Percentiles rank a stretch among this genome's conserved stretches.
Evolutionary conservation across 2,888 invertebrate species (phyloP).

Genomic region (Ectemnius lituratus): DNA sequence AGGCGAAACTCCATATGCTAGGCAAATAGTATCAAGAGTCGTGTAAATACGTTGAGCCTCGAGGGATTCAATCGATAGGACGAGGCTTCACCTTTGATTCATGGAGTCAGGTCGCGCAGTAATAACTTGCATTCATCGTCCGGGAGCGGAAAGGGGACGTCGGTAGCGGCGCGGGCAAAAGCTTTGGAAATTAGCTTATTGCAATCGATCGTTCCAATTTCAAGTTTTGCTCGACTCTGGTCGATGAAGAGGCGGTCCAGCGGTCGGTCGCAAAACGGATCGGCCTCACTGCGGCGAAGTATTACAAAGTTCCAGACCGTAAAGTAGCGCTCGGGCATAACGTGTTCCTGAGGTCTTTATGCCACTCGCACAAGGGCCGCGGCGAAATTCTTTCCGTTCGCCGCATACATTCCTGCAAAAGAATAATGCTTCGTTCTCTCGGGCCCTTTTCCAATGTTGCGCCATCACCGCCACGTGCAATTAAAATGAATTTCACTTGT

Average conservation of each 20-base stretch:
- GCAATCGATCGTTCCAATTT: slow-evolving; percentile 49
- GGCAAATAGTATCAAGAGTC: too few relatives aligned
- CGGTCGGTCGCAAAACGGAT: slow-evolving; percentile 43
- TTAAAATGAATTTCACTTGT: slow-evolving; percentile 35
- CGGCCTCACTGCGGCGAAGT: slow-evolving; percentile 39
- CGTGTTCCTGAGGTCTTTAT: slow-evolving; percentile 48
- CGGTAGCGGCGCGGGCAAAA: slow-evolving; percentile 10
- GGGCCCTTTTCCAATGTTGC: slow-evolving; percentile 39
- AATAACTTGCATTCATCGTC: slow-evolving; percentile 2
- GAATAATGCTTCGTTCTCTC: slow-evolving; percentile 37
- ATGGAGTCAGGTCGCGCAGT: not conserved
- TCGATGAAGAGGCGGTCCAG: slow-evolving; percentile 17
- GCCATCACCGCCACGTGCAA: slow-evolving; percentile 14
- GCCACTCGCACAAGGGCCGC: slow-evolving; percentile 41
- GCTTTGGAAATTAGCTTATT: slow-evolving; percentile 4
- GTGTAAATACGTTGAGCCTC: not conserved
- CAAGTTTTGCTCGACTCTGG: slow-evolving; percentile 29
- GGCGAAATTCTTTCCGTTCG: slow-evolving; percentile 25
- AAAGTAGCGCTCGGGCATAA: slow-evolving; percentile 37
- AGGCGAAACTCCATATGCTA: too few relatives aligned
- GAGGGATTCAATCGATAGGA: not conserved
- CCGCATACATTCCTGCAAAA: slow-evolving; percentile 23
- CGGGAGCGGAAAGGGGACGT: not conserved
- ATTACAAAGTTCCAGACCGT: slow-evolving; percentile 48
- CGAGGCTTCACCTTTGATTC: not conserved